Base-by-base conservation (phyloP, 2,797 vertebrate genomes). In the Lithobates pipiens region DNA sequence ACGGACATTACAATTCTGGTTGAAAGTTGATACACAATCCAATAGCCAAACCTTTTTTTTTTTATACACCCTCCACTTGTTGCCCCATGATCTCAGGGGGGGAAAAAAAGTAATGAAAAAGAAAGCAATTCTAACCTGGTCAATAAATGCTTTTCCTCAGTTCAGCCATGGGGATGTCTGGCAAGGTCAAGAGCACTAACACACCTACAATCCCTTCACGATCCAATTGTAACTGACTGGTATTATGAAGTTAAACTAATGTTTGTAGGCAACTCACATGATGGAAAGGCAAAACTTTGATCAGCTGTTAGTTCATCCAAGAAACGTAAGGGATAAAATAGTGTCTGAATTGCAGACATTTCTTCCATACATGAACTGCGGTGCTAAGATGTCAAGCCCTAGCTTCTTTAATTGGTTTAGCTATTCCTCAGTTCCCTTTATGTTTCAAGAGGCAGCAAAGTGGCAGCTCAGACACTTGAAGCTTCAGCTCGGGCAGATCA, bases 381-480 rank as follows among this genome's bases (percentile, higher is more conserved):
- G 50, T n/a, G 34, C 73, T 78, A 81, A 70, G 61, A 74, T 50
- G 42, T 67, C 65, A 32, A 27, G 68, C 42, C 36, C 54, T n/a
- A 29, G 50, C 34, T 36, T 77, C 76, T 13, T 29, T 83, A 86
- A 86, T 86, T 86, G 78, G 77, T 81, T 81, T 78, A 73, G 57
- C 57, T 83, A 86, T 81, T 81, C 68, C 36, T 78, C 63, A 21
- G 84, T 77, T 79, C 76, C 70, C 77, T 75, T 86, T 76, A 80
- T 61, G 65, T 81, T 71, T 81, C 78, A 76, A 86, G 73, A 76
- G 72, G 68, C 74, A 73, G 73, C 81, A 82, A 86, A 86, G 80
- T 86, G 85, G 85, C 80, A 65, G 80, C 74, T 83, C 85, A 86
- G 85, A 83, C 85, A 83, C 84, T 86, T 81, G 70, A 81, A 71